Conservation (phyloP, 2,113 vertebrate species). For the Heptranchias perlo region DNA sequence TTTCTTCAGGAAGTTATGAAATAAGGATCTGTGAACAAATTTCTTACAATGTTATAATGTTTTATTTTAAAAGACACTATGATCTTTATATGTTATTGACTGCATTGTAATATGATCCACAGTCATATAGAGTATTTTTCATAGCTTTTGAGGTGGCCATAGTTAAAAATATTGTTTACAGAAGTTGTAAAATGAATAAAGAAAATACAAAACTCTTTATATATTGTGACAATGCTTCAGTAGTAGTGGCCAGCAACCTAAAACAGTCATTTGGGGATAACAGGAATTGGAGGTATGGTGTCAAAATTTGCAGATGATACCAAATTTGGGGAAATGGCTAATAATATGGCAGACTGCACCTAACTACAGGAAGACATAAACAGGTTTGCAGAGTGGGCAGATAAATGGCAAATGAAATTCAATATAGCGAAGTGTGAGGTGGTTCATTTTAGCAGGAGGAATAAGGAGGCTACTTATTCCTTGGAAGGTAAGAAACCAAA, state of each 20-base stretch:
- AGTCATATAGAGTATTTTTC: background rate
- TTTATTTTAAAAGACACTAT: background rate
- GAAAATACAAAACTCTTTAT: background rate
- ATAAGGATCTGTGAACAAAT: background rate
- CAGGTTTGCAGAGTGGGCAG: background rate
- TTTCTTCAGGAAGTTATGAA: background rate
- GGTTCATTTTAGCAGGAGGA: background rate
- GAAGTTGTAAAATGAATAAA: background rate
- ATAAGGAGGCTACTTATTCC: background rate
- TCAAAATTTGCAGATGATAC: background rate
- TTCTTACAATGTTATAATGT: background rate
- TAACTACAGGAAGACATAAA: background rate
- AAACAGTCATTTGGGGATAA: background rate
- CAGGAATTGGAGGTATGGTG: background rate
- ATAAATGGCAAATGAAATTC: no score
- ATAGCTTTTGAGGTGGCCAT: background rate
- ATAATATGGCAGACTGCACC: no score
- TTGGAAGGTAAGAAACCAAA: background rate
- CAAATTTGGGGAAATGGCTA: background rate
- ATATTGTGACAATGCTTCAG: background rate
- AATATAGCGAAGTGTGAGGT: no score
- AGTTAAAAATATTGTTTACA: slow-evolving; percentile 1
- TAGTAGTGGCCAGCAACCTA: background rate
- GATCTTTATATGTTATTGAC: background rate
- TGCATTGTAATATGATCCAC: background rate